Evolutionary conservation across 2,888 invertebrate genomes (phyloP), one percentile per base, ranked within the genome.

Genomic region (Dicycla oo): DNA sequence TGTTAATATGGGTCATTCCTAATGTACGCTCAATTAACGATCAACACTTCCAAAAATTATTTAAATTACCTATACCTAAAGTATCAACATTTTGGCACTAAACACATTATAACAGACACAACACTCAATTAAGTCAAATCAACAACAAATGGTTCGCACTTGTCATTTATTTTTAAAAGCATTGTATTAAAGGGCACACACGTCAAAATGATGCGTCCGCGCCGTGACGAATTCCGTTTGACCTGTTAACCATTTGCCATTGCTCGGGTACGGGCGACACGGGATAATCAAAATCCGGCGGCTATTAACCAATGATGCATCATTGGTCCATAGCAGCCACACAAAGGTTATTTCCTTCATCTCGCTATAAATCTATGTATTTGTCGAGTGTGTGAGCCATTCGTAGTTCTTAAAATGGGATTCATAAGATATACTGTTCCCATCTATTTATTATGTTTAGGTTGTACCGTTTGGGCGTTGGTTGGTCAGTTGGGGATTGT

Each of bases 221-320:
- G 65, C 82, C 83, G 82, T 83, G 79, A 82, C 81, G 62, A 85
- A 84, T 84, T 85, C 78, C 56, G 67, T 80, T 87, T 91, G 88
- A 90, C 91, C 89, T 88, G 84, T 84, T 82, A 82, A 82, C 81
- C n/a, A n/a, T 81, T 82, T 80, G 77, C 58, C 81, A 80, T 75
- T 85, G 82, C 85, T 78, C 80, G 74, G 34, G 60, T 54, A 62
- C 78, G 67, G 26, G 54, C 69, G 79, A 80, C 78, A 81, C 74
- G 75, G 79, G 78, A 78, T 87, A 88, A 88, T 87, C 84, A 81
- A 83, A 81, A 78, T 80, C 80, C 81, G 81, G 81, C 78, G 71
- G 69, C 82, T 75, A 80, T 84, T 86, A 86, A 82, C 82, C 85
- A 86, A 84, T 84, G 53, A 86, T 78, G 84, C 77, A 77, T 84